phyloP scores from a whole-genome alignment of 1,140 invertebrate species.

The Scaptomyza hsui region DNA sequence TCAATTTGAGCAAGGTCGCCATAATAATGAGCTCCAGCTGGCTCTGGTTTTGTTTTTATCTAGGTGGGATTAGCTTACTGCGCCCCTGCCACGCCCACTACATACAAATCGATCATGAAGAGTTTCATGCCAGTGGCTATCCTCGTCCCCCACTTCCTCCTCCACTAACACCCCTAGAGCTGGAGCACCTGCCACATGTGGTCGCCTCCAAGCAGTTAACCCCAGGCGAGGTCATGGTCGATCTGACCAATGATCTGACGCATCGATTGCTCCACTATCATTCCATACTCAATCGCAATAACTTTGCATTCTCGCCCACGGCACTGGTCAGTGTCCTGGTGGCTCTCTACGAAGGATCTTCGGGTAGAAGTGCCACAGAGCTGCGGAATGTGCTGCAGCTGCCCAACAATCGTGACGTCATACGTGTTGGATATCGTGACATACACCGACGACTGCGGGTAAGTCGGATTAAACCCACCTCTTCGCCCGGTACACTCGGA shows the following conservation, averaged over 20 bases:
- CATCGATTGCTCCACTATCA: constrained; percentile 89
- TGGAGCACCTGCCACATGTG: constrained; percentile 63
- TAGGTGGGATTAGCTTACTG: constrained; percentile 6
- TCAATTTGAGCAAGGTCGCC: constrained; percentile 53
- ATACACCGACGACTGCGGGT: constrained; percentile 90
- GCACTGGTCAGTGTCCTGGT: constrained; percentile 90
- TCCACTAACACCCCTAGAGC: constrained; percentile 51
- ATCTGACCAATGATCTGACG: constrained; percentile 90
- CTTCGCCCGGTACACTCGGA: neutral
- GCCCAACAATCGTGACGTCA: constrained; percentile 88
- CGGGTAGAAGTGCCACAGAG: constrained; percentile 88
- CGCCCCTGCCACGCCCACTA: constrained; percentile 49
- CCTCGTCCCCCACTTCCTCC: constrained; percentile 66
- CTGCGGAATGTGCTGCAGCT: constrained; percentile 88
- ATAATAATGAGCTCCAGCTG: constrained; percentile 32
- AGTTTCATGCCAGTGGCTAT: constrained; percentile 72
- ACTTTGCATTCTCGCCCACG: constrained; percentile 93
- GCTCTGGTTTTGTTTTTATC: constrained; percentile 7
- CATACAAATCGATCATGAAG: constrained; percentile 79
- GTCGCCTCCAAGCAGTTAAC: constrained; percentile 70
- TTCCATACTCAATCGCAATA: constrained; percentile 88
- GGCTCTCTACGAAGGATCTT: constrained; percentile 90
- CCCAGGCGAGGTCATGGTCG: constrained; percentile 90
- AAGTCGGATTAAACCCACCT: constrained; percentile 71
- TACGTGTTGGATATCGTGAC: constrained; percentile 91